Evolutionary conservation across 2,888 invertebrate species (phyloP).

Genomic region (Parnassius orleans): DNA sequence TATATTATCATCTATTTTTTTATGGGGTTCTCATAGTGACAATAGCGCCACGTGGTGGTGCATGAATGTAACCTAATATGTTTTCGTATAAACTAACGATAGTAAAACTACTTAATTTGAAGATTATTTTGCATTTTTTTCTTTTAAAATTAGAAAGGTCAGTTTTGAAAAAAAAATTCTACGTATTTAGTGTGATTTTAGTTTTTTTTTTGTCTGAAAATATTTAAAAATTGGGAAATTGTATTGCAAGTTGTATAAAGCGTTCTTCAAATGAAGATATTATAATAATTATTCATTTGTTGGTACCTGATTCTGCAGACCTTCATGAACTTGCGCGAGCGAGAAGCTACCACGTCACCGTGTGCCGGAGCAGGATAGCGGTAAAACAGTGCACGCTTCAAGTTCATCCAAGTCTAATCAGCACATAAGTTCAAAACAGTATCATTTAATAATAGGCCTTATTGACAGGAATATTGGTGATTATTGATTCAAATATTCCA

Average conservation of each 20-base stretch:
- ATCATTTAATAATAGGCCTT: conserved; percentile 36
- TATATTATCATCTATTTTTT: too few species aligned
- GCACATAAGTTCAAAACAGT: conserved; percentile 34
- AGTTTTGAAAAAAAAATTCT: too few species aligned
- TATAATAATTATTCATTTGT: conserved; percentile 22
- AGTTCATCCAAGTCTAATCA: conserved; percentile 35
- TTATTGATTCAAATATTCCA: conserved; percentile 34
- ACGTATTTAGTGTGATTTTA: too few species aligned
- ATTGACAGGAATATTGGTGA: conserved; percentile 25
- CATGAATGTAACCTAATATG: too few species aligned
- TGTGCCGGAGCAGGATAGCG: conserved; percentile 43
- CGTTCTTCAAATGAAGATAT: background rate
- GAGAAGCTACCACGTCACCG: conserved; percentile 50
- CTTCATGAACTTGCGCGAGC: conserved; percentile 57
- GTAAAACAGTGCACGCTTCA: conserved; percentile 41
- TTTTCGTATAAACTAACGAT: too few species aligned
- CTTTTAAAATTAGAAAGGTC: too few species aligned
- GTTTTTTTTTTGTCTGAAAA: too few species aligned
- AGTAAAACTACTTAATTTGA: too few species aligned
- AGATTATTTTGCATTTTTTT: too few species aligned
- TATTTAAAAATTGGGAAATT: too few species aligned
- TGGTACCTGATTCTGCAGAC: conserved; percentile 61
- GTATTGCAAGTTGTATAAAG: too few species aligned
- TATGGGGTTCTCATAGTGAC: background rate
- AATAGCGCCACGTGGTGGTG: conserved; percentile 8